Conservation (phyloP, 2,797 vertebrate species). For the Clamator glandarius region DNA sequence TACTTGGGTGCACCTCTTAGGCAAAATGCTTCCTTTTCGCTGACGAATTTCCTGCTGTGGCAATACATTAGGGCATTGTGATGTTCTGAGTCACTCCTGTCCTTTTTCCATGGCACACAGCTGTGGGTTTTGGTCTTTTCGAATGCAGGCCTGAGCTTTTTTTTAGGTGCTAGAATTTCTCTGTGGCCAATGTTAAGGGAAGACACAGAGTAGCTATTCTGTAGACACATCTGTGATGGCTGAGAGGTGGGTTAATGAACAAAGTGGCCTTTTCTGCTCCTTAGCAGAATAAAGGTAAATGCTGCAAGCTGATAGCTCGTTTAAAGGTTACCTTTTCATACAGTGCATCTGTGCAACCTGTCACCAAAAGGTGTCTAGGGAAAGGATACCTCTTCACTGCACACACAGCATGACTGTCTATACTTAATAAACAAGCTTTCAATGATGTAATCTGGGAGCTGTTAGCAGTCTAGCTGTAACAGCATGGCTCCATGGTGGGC, state of each 20-base stretch:
- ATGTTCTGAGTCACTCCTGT: neutral
- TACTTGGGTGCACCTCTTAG: neutral
- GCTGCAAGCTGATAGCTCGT: neutral
- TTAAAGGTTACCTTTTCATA: neutral
- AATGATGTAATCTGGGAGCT: neutral
- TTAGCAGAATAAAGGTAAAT: neutral
- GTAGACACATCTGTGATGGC: neutral
- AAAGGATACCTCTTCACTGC: neutral
- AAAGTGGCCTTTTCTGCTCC: neutral
- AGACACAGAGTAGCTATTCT: neutral
- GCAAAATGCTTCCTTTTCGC: neutral
- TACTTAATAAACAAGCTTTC: neutral
- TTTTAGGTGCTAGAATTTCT: neutral
- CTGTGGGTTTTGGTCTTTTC: neutral
- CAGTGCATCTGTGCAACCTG: neutral
- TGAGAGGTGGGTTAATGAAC: neutral
- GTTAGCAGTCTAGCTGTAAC: neutral
- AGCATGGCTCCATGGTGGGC: neutral
- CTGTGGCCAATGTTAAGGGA: neutral
- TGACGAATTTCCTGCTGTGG: neutral
- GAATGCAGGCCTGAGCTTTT: neutral
- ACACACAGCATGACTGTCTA: neutral
- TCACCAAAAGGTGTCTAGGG: neutral
- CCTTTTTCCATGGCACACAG: accelerated
- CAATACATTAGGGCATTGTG: neutral